Conservation (phyloP, 1,140 invertebrate genomes). For the Pinna nobilis region DNA sequence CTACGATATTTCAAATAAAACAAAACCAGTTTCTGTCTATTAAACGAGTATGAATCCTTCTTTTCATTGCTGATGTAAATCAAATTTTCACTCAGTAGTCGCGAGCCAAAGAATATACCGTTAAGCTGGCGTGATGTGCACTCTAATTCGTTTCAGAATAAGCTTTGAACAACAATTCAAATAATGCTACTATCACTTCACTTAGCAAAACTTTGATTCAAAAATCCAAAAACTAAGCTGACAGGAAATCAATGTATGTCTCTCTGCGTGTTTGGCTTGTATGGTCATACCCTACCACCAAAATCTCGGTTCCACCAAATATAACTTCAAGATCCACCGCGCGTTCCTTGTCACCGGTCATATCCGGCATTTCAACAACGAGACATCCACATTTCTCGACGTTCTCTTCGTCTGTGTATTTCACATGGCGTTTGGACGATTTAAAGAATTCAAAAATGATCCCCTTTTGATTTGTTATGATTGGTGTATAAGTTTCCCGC, state of each 20-base stretch:
- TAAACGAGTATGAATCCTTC: too few relatives aligned
- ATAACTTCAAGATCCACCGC: constrained; percentile 78
- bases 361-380: constrained; percentile 75
- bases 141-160: too few relatives aligned
- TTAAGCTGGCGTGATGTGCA: too few relatives aligned
- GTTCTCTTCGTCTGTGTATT: constrained; percentile 78
- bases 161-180: too few relatives aligned
- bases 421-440: constrained; percentile 73
- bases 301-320: constrained; percentile 80
- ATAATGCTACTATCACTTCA: too few relatives aligned
- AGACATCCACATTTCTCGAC: constrained; percentile 78
- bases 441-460: constrained; percentile 79
- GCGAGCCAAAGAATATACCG: too few relatives aligned
- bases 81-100: too few relatives aligned
- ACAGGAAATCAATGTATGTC: constrained; percentile 78
- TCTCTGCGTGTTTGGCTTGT: constrained; percentile 76
- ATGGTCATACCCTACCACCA: constrained; percentile 78
- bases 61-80: too few relatives aligned
- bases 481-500: constrained; percentile 78
- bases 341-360: constrained; percentile 65
- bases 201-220: too few relatives aligned
- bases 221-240: too few relatives aligned
- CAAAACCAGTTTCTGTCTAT: too few relatives aligned
- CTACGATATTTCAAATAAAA: too few relatives aligned
- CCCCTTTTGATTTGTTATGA: constrained; percentile 75